phyloP scores from a whole-genome alignment of 2,113 vertebrate genomes.

The Melanocharis versteri region DNA sequence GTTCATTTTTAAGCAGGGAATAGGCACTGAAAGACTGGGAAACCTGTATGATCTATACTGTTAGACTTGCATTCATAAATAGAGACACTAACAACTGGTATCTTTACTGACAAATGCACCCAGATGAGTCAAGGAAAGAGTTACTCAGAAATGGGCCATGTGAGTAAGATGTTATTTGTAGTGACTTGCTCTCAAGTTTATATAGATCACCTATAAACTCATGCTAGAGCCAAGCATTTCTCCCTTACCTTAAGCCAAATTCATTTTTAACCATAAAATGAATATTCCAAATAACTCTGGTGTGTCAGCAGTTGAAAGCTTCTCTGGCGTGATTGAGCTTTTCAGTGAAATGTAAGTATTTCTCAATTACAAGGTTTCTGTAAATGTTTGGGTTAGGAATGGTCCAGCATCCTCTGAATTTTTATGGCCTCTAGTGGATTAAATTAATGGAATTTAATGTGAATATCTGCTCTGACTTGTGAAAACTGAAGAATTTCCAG shows the following conservation, averaged over 20 bases:
- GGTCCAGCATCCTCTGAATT: neutral
- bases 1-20: neutral
- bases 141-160: neutral
- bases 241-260: neutral
- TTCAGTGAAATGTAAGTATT: neutral
- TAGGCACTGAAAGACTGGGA: neutral
- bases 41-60: neutral
- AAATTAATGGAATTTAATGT: neutral
- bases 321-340: neutral
- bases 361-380: neutral
- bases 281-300: neutral
- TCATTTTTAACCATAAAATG: neutral
- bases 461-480: neutral
- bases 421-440: neutral
- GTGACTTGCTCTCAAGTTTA: neutral
- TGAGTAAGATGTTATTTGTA: neutral
- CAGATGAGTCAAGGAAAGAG: neutral
- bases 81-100: neutral
- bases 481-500: neutral
- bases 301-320: neutral
- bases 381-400: neutral
- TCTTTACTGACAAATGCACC: neutral
- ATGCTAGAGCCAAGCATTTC: neutral
- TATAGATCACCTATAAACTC: neutral
- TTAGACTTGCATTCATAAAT: neutral